Evolutionary conservation across 1,140 invertebrate species (phyloP), one percentile per base, ranked within the genome.

Genomic region (Euura saliciscinereae): DNA sequence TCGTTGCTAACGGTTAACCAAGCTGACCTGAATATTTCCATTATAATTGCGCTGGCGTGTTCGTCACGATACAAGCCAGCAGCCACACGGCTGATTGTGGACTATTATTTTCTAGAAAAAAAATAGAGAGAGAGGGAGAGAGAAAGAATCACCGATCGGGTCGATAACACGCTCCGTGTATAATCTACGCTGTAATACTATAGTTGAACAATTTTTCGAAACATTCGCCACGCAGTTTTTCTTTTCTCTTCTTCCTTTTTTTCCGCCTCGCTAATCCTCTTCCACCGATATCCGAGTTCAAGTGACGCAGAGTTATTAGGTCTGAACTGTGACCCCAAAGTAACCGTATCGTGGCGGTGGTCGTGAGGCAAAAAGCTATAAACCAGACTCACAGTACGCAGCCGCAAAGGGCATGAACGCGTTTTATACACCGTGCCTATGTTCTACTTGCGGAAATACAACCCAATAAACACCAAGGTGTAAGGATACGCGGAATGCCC

Each of bases 1-100:
- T 8, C 3, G 13, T 59, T 59, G 51, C 51, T n/a, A 59, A n/a
- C 13, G 10, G 66, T 44, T 28, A 44, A 28, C 66, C 66, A 67
- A 44, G 66, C 66, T 67, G 66, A 67, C 66, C 66, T 67, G 66
- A 67, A 67, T 67, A 43, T 67, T 67, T 67, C 66, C 66, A 67
- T 67, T 44, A 44, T 67, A 67, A 67, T 67, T 67, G 10, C 28
- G 43, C 66, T 67, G 66, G 66, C 66, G 66, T 67, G 66, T 44
- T 67, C 66, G 66, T 67, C 66, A 67, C 66, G 66, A 67, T 67
- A 67, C 66, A 67, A 67, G 10, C 51, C 51, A n/a, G 51, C 51
- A 59, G 6, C 51, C 5, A 59, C 51, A 59, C 51, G 51, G 51
- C 51, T 59, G 51, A 59, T 59, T 59, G 51, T n/a, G 8, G 51